Base-by-base conservation (phyloP, 2,888 invertebrate genomes). In the Orthosia gracilis region DNA sequence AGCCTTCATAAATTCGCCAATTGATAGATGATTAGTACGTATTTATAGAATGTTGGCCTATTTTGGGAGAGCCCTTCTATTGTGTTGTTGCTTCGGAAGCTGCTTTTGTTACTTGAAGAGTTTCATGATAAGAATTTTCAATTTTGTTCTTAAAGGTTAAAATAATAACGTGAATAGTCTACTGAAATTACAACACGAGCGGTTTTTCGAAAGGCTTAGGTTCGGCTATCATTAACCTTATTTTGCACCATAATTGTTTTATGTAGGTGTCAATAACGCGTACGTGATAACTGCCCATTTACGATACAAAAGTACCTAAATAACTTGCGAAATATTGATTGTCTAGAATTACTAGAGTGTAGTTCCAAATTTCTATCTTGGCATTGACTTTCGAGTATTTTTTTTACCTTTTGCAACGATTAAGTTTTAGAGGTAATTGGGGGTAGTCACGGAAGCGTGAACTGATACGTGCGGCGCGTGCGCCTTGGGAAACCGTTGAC, bases 1-100 rank as follows among this genome's bases (percentile, higher is more conserved):
- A 90, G 89, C 90, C 88, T 92, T 92, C 92, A 93, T 94, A 94
- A 94, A 94, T 94, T 92, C 91, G 89, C 90, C 91, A 92, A 91
- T 93, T 90, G 91, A 87, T 88, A 89, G 89, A 90, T 90, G 91
- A 93, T 92, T 92, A 89, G 89, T 92, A 90, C 11, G 64, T 91
- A 91, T 88, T 89, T 89, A 87, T 87, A 87, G 87, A 89, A 84
- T 87, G 83, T 83, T 85, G 86, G 55, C 78, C 81, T 66, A 52
- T 80, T 78, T 82, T 26, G 58, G 63, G 57, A 23, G 69, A 73
- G 62, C 40, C 59, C 57, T 50, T 58, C 58, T 45, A 76, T 85
- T 80, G 76, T 76, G 68, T 74, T 72, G 26, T 69, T 80, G 65
- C 54, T 55, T 31, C 31, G 18, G 50, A 50, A 59, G 45, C 1